Percentiles rank a stretch among this genome's conserved stretches.
Conservation (phyloP, 2,113 vertebrate species). For the Cyprinodon tularosa region DNA sequence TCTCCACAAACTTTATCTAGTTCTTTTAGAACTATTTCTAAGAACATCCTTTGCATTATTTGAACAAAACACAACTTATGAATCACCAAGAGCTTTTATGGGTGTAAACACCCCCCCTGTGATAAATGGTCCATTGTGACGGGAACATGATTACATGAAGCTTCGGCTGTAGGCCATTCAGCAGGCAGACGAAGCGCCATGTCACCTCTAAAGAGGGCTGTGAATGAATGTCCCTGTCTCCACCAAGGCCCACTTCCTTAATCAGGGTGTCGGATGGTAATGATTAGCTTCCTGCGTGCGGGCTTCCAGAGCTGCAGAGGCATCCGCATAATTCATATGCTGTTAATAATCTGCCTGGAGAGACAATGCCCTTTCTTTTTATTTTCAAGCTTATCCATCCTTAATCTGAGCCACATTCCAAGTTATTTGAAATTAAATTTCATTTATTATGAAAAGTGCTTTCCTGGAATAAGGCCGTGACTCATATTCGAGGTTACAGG, state of each 20-base stretch:
- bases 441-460: constrained; percentile 66
- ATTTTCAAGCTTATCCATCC: constrained; percentile 54
- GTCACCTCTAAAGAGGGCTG: constrained; percentile 72
- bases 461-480: constrained; percentile 44
- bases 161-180: constrained; percentile 64
- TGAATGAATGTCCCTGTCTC: constrained; percentile 72
- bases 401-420: constrained; percentile 59
- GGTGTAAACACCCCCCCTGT: constrained; percentile 46
- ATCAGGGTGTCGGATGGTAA: constrained; percentile 72
- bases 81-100: constrained; percentile 11
- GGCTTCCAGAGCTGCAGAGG: constrained; percentile 24
- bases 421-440: constrained; percentile 55
- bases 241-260: constrained; percentile 74
- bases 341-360: constrained; percentile 67
- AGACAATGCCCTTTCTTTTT: constrained; percentile 62
- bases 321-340: constrained; percentile 43
- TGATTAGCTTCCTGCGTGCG: constrained; percentile 70
- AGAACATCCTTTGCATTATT: constrained; percentile 31
- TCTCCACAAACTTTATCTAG: neutral
- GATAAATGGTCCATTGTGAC: constrained; percentile 73
- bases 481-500: constrained; percentile 55
- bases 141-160: constrained; percentile 74
- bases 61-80: constrained; percentile 32
- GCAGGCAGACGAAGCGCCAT: constrained; percentile 61
- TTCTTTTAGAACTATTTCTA: neutral